A percentile compares a stretch with the other conserved stretches of the same genome.
These are phyloP conservation scores for Enhydra lutris DNA, from an alignment of 2,113 vertebrate genomes.

Conservation along the genomic window DNA sequence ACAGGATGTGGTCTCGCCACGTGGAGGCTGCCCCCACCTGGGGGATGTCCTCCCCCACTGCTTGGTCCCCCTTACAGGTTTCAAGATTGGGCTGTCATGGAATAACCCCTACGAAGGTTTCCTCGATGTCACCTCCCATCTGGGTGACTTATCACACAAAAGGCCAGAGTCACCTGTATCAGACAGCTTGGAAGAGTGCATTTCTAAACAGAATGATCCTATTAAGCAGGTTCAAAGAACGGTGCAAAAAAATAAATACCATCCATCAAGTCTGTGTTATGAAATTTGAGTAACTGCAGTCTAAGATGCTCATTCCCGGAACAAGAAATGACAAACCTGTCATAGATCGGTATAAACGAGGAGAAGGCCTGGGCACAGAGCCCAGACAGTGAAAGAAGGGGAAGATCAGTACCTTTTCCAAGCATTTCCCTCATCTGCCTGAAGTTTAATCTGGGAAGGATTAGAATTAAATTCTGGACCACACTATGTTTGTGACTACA, in stretches of 20 bases:
- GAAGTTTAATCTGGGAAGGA: neutral
- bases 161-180: neutral
- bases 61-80: neutral
- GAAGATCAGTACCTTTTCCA: neutral
- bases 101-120: neutral
- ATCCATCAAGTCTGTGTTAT: neutral
- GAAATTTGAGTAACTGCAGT: neutral
- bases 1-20: neutral
- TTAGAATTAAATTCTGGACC: neutral
- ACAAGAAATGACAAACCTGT: neutral
- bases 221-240: neutral
- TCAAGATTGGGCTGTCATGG: neutral
- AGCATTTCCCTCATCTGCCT: neutral
- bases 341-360: neutral
- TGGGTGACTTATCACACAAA: neutral
- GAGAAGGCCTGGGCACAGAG: neutral
- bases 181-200: neutral
- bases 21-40: neutral
- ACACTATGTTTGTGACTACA: neutral
- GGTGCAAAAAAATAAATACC: neutral
- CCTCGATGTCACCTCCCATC: neutral
- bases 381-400: neutral
- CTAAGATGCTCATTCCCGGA: neutral
- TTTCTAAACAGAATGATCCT: neutral
- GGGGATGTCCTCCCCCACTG: neutral